Evolutionary conservation across 1,140 invertebrate genomes (phyloP).

Genomic region (Onthophagus taurus): DNA sequence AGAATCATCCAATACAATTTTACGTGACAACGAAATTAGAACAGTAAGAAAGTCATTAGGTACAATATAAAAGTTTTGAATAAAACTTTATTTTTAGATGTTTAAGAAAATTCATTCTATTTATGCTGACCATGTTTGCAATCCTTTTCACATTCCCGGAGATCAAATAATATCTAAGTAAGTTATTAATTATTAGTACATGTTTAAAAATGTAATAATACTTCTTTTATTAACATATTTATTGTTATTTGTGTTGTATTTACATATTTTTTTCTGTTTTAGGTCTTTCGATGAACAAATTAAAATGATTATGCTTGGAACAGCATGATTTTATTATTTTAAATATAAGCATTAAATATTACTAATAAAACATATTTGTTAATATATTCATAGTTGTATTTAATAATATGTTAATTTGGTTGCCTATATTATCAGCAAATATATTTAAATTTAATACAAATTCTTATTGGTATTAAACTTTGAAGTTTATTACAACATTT

Average conservation of each 20-base stretch:
- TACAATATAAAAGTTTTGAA: constrained; percentile 10
- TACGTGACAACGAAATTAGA: constrained; percentile 90
- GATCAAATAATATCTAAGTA: constrained; percentile 74
- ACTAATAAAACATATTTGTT: too few relatives aligned
- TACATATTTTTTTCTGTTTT: constrained; percentile 35
- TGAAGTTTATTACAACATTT: too few relatives aligned
- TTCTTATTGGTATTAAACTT: too few relatives aligned
- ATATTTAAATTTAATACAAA: too few relatives aligned
- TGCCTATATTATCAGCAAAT: too few relatives aligned
- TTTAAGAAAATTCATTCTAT: constrained; percentile 82
- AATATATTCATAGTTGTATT: too few relatives aligned
- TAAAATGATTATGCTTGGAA: constrained; percentile 50
- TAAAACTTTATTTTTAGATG: constrained; percentile 50
- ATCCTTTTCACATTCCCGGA: constrained; percentile 89
- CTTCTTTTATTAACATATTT: too few relatives aligned
- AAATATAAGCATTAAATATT: too few relatives aligned
- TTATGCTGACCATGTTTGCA: constrained; percentile 86
- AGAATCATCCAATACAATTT: constrained; percentile 77
- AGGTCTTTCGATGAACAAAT: constrained; percentile 54
- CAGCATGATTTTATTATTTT: constrained; percentile 17
- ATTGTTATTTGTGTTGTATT: too few relatives aligned
- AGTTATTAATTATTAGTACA: too few relatives aligned
- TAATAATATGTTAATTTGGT: too few relatives aligned
- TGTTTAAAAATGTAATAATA: too few relatives aligned
- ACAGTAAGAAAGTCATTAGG: constrained; percentile 49